A percentile compares a stretch with the other conserved stretches of the same genome.
Conservation (phyloP, 2,113 vertebrate species). For the Vidua chalybeata region DNA sequence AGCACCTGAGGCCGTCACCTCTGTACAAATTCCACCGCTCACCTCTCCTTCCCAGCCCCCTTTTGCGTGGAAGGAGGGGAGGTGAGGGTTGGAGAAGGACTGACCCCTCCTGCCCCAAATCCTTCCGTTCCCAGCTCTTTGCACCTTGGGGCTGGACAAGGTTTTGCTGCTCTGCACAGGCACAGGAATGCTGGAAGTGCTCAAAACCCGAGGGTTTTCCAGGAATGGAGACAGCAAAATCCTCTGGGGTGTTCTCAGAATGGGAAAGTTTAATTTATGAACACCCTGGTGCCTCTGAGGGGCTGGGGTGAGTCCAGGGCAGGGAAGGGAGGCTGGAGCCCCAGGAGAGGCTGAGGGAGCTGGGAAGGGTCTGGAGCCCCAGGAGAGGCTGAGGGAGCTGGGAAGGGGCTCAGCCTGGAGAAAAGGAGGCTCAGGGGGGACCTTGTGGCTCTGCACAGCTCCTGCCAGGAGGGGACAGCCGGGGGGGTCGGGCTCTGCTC, state of each 20-base stretch:
- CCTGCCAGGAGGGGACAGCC: neutral
- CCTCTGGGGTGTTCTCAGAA: neutral
- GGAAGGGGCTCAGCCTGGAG: neutral
- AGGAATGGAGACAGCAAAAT: neutral
- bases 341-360: neutral
- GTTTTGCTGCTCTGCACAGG: neutral
- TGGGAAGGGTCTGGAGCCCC: too few relatives aligned
- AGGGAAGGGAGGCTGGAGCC: neutral
- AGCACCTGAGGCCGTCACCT: neutral
- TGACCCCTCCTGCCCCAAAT: neutral
- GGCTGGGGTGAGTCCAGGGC: neutral
- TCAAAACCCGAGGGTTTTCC: neutral
- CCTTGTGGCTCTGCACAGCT: neutral
- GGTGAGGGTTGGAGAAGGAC: neutral
- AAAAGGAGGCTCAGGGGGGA: neutral
- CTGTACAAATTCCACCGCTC: accelerated
- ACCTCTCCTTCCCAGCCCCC: neutral
- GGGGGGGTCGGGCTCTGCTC: neutral
- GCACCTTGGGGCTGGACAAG: accelerated
- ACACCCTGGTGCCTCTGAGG: neutral
- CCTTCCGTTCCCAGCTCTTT: neutral
- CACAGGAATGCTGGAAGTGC: neutral
- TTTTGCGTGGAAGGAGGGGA: neutral
- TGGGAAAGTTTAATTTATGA: neutral
- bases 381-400: neutral